Conservation (phyloP, 2,113 vertebrate genomes). For the Trematocara unimaculatum region DNA sequence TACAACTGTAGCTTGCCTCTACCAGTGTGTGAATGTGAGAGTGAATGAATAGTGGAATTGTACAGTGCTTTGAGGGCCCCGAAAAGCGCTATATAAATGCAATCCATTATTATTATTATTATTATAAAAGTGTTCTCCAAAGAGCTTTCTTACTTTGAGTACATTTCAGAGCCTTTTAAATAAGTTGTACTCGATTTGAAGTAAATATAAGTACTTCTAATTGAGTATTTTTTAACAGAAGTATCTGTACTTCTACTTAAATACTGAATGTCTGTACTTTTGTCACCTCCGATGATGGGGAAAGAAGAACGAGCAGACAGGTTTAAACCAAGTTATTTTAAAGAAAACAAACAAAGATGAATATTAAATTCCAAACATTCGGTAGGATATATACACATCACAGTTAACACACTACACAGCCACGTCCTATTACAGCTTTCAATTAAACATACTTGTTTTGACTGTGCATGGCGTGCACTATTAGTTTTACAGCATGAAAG, state of each 20-base stretch:
- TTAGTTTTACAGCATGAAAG: neutral
- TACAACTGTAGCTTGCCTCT: too few species aligned
- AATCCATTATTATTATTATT: too few species aligned
- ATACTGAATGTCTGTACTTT: neutral
- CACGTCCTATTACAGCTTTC: neutral
- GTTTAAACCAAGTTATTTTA: neutral
- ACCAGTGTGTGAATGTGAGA: too few species aligned
- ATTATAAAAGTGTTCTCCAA: neutral
- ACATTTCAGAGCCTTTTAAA: neutral
- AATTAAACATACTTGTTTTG: neutral
- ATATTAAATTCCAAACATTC: neutral
- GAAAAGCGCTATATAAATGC: too few species aligned
- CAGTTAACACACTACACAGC: neutral
- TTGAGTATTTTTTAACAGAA: neutral
- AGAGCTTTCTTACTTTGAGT: neutral
- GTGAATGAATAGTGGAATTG: too few species aligned
- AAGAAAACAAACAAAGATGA: neutral
- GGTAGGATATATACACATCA: neutral
- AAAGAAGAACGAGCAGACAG: neutral
- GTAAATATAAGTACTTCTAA: neutral
- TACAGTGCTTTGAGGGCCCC: too few species aligned
- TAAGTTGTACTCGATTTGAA: neutral
- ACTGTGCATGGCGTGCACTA: neutral
- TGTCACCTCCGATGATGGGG: neutral
- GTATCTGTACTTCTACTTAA: neutral